Evolutionary conservation across 2,797 vertebrate species (phyloP), one percentile per base, ranked within the genome.

Genomic region (Cirrhinus mrigala): DNA sequence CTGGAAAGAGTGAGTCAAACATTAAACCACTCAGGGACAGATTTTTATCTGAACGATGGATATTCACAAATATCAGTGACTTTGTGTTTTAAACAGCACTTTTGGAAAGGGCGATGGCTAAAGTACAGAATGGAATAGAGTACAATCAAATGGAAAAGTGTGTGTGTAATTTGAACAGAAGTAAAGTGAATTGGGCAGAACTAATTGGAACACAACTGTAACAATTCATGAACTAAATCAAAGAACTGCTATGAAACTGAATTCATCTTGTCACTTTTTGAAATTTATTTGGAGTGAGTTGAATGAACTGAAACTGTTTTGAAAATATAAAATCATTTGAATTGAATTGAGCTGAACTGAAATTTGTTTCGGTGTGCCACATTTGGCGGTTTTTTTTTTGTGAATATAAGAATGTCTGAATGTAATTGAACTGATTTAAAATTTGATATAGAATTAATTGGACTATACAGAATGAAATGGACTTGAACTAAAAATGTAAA

Each of bases 1-100:
- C 83, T 84, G 52, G 64, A 70, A 64, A 78, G 75, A 70, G 50
- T 70, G 75, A 84, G 83, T 84, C 83, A 84, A 84, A 79, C 66
- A 79, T 84, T 84, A 79, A 84, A 79, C 83, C 74, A 77, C 62
- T 46, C 48, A 29, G 33, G 10, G 52, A 11, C 24, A 22, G 75
- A 69, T 84, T 84, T 69, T 54, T 48, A 77, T 78, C 82, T 70
- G 48, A 78, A 56, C 24, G 6, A 62, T 62, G 24, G 54, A 75
- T 48, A 52, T 66, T 56, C 48, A 52, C 71, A 46, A 68, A 69
- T 76, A 77, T 77, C 50, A 14, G 12, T 52, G 60, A 40, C 29
- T 68, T 6, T n/a, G n/a, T 37, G 56, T 62, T 74, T 74, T 62
- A 74, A 74, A 75, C 20, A 52, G 60, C 70, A 29, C 15, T 24